These are phyloP conservation scores for Ips nitidus DNA, from an alignment of 1,140 invertebrate genomes.

Conservation along the genomic window DNA sequence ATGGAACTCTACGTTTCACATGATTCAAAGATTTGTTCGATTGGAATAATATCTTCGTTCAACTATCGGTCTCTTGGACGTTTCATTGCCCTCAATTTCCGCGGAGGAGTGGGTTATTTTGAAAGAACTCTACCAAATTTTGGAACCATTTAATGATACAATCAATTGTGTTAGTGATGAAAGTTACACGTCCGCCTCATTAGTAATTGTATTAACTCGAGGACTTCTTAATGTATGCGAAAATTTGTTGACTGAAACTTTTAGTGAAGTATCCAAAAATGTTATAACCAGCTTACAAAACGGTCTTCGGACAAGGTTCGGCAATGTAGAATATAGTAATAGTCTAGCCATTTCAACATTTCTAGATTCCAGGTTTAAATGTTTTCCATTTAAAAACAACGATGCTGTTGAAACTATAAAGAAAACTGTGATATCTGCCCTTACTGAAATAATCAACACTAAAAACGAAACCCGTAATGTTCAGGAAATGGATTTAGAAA, in stretches of 20 bases:
- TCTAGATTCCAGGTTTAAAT: constrained; percentile 37
- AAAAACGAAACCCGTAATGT: no score
- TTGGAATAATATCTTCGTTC: constrained; percentile 37
- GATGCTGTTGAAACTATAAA: constrained; percentile 22
- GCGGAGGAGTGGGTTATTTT: constrained; percentile 40
- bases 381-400: constrained; percentile 17
- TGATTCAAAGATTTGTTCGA: constrained; percentile 47
- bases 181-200: constrained; percentile 40
- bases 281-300: constrained; percentile 11
- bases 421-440: constrained; percentile 12
- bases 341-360: constrained; percentile 28
- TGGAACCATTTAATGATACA: constrained; percentile 40
- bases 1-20: constrained; percentile 50
- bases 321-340: constrained; percentile 30
- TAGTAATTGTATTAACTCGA: constrained; percentile 27
- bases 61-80: constrained; percentile 34
- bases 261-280: constrained; percentile 6
- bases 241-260: constrained; percentile 17
- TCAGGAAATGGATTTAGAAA: not conserved
- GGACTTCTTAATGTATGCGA: constrained; percentile 24
- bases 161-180: constrained; percentile 42
- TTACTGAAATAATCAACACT: not conserved
- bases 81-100: constrained; percentile 21
- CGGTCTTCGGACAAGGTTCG: constrained; percentile 10
- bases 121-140: constrained; percentile 37